A percentile compares a stretch with the other conserved stretches of the same genome.
Evolutionary conservation across 2,113 vertebrate species (phyloP).

Genomic region (Pseudorectes ferrugineus): DNA sequence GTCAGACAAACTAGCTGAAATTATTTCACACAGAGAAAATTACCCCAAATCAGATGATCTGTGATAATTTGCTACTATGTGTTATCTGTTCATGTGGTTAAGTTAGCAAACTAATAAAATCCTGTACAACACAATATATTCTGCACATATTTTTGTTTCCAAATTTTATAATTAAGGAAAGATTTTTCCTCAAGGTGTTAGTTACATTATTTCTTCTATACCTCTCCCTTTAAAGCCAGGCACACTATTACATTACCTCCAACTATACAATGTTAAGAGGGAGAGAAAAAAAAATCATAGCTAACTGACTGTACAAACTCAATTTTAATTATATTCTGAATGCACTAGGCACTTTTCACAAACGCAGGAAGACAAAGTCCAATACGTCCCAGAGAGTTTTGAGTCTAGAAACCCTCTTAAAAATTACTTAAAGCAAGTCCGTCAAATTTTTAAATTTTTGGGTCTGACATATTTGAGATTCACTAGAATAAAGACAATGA

Average conservation of each 20-base stretch:
- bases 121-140: not conserved
- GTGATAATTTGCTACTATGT: not conserved
- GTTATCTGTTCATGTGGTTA: not conserved
- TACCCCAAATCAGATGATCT: not conserved
- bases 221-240: not conserved
- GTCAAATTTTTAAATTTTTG: not conserved
- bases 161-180: not conserved
- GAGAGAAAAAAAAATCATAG: not conserved
- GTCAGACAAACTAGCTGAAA: not conserved
- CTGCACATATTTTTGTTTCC: not conserved
- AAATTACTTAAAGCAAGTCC: not conserved
- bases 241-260: not conserved
- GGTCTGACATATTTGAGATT: not conserved
- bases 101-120: not conserved
- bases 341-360: conserved; percentile 22
- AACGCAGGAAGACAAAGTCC: not conserved
- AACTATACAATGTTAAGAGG: not conserved
- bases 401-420: not conserved
- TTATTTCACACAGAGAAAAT: not conserved
- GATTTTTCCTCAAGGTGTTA: not conserved
- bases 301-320: not conserved
- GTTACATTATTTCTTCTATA: not conserved
- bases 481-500: not conserved
- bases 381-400: not conserved
- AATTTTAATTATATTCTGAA: not conserved